A percentile compares a stretch with the other conserved stretches of the same genome.
phyloP scores from a whole-genome alignment of 2,797 vertebrate genomes.

The Gallinago stenura region DNA sequence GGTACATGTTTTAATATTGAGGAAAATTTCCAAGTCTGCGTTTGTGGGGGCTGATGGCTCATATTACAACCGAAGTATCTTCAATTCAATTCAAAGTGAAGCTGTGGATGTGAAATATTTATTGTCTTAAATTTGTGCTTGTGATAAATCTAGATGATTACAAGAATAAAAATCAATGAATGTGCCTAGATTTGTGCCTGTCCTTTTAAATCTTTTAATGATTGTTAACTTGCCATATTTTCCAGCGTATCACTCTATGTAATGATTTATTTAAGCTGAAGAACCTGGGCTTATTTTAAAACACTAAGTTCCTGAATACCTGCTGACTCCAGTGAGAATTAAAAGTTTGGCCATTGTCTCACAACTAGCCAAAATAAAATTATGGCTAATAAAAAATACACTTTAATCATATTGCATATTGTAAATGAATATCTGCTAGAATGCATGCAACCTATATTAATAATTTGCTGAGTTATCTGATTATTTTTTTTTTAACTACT shows the following conservation, averaged over 20 bases:
- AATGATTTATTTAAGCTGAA: not conserved
- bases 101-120: not conserved
- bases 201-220: not conserved
- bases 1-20: not conserved
- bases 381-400: too few species aligned
- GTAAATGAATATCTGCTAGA: not conserved
- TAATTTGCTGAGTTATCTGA: not conserved
- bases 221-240: not conserved
- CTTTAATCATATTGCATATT: not conserved
- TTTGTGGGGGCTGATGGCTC: not conserved
- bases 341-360: not conserved
- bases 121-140: not conserved
- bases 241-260: not conserved
- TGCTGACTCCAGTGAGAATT: not conserved
- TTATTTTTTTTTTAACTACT: not conserved
- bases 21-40: not conserved
- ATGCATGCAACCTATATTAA: not conserved
- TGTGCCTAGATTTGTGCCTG: not conserved
- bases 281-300: not conserved
- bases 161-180: not conserved
- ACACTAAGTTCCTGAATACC: not conserved
- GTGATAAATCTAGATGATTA: not conserved
- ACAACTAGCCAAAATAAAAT: not conserved
- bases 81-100: not conserved
- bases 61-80: not conserved